Conservation (phyloP, 2,113 vertebrate species). For the Felis chaus region DNA sequence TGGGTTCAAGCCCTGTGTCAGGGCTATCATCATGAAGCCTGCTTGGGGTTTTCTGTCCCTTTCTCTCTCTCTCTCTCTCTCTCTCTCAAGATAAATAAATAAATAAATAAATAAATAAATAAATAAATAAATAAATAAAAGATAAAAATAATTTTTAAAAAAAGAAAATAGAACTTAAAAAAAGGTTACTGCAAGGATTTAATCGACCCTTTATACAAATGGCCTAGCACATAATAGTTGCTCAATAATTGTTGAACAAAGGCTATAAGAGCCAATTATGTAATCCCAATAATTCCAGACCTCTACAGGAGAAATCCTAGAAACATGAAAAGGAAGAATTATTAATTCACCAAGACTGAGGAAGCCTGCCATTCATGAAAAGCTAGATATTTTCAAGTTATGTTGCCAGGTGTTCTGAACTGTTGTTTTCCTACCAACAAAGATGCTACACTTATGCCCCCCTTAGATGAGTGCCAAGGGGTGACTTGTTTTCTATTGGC, state of each 20-base stretch:
- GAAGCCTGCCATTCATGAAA: background rate
- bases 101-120: too few relatives aligned
- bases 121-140: fast-evolving
- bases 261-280: background rate
- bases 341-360: background rate
- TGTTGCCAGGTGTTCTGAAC: conserved; percentile 25
- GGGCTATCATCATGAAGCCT: too few relatives aligned
- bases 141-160: too few relatives aligned
- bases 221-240: background rate
- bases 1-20: too few relatives aligned
- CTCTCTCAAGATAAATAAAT: too few relatives aligned
- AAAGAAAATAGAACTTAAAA: too few relatives aligned
- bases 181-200: background rate
- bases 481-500: background rate
- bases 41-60: too few relatives aligned
- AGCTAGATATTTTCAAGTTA: background rate
- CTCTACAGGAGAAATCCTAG: background rate
- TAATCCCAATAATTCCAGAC: background rate
- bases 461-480: background rate
- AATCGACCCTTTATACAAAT: background rate
- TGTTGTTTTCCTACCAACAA: background rate
- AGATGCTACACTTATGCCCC: background rate
- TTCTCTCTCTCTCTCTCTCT: too few relatives aligned
- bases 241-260: background rate
- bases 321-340: background rate